A percentile compares a stretch with the other conserved stretches of the same genome.
Conservation (phyloP, 2,888 invertebrate species). For the Drosophila algonquin region DNA sequence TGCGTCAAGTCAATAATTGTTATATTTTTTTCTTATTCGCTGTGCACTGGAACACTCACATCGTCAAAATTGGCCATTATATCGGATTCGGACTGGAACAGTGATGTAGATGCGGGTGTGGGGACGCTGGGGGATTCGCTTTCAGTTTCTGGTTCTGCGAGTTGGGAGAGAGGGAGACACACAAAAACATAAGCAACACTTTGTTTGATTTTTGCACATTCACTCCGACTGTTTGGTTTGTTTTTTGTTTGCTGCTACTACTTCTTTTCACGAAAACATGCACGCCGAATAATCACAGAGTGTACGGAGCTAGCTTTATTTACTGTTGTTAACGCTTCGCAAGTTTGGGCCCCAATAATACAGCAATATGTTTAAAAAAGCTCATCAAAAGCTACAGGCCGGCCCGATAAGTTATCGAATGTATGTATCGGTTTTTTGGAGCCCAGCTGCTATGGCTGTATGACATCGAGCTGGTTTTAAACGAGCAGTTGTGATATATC, state of each 20-base stretch:
- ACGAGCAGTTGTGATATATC: too few relatives aligned
- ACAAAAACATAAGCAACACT: slow-evolving; percentile 44
- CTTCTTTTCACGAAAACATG: slow-evolving; percentile 11
- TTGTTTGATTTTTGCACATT: slow-evolving; percentile 36
- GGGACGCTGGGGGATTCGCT: slow-evolving; percentile 48
- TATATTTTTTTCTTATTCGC: slow-evolving; percentile 36
- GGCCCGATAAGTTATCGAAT: too few relatives aligned
- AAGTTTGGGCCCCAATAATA: neutral
- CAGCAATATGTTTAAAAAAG: too few relatives aligned
- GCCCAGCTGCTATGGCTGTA: too few relatives aligned
- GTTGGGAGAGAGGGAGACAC: slow-evolving; percentile 38
- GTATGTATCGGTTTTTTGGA: too few relatives aligned
- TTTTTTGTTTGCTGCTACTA: slow-evolving; percentile 12
- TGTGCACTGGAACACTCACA: slow-evolving; percentile 78
- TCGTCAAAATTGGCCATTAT: slow-evolving; percentile 83
- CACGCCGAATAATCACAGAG: neutral
- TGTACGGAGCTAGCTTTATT: neutral
- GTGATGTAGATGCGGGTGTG: slow-evolving; percentile 22
- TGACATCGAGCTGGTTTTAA: too few relatives aligned
- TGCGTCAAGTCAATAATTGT: slow-evolving; percentile 59
- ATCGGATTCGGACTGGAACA: slow-evolving; percentile 51
- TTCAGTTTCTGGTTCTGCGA: slow-evolving; percentile 70
- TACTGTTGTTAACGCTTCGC: neutral
- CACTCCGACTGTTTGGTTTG: slow-evolving; percentile 23
- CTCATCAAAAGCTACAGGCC: too few relatives aligned